phyloP scores from a whole-genome alignment of 1,140 invertebrate species.

The Limonius californicus region DNA sequence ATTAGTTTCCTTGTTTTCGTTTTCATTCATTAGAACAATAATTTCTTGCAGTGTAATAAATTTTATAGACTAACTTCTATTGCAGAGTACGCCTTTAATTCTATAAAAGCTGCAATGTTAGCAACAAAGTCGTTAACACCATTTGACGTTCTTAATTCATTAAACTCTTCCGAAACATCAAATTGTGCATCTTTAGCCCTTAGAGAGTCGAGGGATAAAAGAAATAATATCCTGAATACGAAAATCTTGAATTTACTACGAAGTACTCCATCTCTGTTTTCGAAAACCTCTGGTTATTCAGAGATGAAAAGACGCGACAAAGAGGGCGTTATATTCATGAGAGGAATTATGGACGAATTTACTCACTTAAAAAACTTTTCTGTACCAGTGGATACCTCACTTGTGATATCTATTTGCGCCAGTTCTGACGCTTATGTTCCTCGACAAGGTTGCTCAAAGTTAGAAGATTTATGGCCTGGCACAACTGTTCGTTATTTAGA shows the following conservation, averaged over 20 bases:
- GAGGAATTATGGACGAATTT: constrained; percentile 97
- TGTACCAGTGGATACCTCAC: constrained; percentile 74
- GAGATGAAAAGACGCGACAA: constrained; percentile 52
- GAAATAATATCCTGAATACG: no score
- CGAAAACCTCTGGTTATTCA: background rate
- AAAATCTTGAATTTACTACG: no score
- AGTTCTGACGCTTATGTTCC: constrained; percentile 92
- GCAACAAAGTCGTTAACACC: background rate
- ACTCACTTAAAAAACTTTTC: constrained; percentile 94
- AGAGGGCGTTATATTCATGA: constrained; percentile 91
- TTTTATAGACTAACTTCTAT: no score
- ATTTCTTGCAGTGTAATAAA: no score
- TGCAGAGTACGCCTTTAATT: no score
- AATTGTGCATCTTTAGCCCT: background rate
- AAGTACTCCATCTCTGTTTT: background rate
- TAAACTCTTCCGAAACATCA: background rate
- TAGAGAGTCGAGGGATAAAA: background rate
- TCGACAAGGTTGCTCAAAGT: constrained; percentile 70
- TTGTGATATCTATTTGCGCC: constrained; percentile 81
- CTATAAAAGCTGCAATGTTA: background rate
- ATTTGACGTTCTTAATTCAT: background rate
- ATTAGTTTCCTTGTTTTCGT: no score
- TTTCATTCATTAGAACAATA: no score
- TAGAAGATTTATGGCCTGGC: constrained; percentile 90
- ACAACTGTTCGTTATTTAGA: constrained; percentile 82